Percentiles rank a stretch among this genome's conserved stretches.
Evolutionary conservation across 2,797 vertebrate genomes (phyloP).

Genomic region (Phrynocephalus guinanensis): DNA sequence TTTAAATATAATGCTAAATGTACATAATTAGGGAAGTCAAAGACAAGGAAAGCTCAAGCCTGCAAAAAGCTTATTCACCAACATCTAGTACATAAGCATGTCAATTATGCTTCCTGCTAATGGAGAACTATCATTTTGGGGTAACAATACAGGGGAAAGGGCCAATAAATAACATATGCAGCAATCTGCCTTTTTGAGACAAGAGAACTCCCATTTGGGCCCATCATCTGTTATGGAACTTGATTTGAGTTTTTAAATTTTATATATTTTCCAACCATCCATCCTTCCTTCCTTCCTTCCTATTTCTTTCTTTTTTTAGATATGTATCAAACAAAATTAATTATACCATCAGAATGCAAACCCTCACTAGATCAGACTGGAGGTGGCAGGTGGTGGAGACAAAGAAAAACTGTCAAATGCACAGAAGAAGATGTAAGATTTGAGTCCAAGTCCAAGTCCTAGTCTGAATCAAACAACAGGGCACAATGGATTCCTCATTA

Average conservation of each 20-base stretch:
- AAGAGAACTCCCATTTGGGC: background rate
- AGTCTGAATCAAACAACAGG: background rate
- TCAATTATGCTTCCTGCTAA: background rate
- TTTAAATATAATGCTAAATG: background rate
- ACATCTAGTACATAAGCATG: background rate
- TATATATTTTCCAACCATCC: too few species aligned
- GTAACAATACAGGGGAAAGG: background rate
- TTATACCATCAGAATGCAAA: background rate
- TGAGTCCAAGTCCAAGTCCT: background rate
- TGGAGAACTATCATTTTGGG: background rate
- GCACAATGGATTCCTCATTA: background rate
- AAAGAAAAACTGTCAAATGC: background rate
- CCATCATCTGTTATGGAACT: background rate
- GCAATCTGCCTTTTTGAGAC: background rate
- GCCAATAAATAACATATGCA: background rate
- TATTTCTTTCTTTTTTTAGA: constrained; percentile 2
- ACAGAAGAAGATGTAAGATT: background rate
- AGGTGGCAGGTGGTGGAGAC: background rate
- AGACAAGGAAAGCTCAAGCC: background rate
- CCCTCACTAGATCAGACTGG: background rate
- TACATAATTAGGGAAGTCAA: background rate
- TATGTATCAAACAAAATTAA: background rate
- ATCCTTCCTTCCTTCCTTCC: too few species aligned
- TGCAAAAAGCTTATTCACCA: background rate
- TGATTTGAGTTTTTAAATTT: background rate